Percentiles rank a stretch among this genome's conserved stretches.
Evolutionary conservation across 2,888 invertebrate genomes (phyloP).

Genomic region (Lasioglossum oenotherae): DNA sequence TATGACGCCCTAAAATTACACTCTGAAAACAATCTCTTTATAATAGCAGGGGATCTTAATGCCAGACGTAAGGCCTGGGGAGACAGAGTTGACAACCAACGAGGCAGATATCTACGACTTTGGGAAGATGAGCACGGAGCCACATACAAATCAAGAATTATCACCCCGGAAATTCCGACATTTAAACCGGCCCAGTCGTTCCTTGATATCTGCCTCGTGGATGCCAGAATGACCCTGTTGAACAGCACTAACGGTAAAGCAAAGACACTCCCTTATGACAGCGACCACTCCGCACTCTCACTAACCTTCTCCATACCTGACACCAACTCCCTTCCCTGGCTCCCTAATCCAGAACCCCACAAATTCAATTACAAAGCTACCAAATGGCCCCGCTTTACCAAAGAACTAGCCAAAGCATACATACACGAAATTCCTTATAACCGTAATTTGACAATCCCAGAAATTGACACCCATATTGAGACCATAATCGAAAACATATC

Average conservation of each 20-base stretch:
- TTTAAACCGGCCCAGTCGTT: background rate
- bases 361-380: background rate
- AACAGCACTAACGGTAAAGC: background rate
- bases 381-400: slow-evolving; percentile 6
- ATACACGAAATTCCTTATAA: background rate
- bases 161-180: background rate
- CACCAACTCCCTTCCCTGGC: background rate
- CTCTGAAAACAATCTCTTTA: background rate
- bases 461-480: no score
- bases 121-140: background rate
- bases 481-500: no score
- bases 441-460: no score
- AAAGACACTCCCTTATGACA: background rate
- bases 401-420: background rate
- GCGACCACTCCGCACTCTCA: background rate
- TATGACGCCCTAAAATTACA: background rate
- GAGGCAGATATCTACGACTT: background rate
- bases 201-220: background rate
- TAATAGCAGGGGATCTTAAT: slow-evolving; percentile 7
- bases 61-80: background rate
- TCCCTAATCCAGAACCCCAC: accelerated
- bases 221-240: background rate
- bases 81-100: background rate
- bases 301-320: background rate
- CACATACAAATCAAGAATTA: background rate